Base-by-base conservation (phyloP, 2,888 invertebrate species). In the Rhamphomyia laevipes region DNA sequence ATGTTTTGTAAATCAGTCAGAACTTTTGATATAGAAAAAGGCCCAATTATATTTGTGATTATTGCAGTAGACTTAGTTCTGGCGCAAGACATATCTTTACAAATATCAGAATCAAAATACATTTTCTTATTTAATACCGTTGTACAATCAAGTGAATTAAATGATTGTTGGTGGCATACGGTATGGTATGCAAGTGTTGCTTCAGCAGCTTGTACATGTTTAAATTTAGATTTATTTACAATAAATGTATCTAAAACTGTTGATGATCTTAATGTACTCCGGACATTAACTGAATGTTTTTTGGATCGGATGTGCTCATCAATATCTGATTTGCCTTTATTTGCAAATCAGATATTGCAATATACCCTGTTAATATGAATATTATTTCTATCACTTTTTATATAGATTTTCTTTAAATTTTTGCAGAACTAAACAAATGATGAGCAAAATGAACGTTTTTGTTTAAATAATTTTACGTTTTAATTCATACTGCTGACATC, bases 11-110 rank as follows among this genome's bases (percentile, higher is more conserved):
- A 21, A 47, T 47, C 27, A 31, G 21, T 21, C 17, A 46, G 31
- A 35, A 46, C 46, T 18, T 46, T 17, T 41, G 46, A 46, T 42
- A 47, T n/a, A 42, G 43, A 47, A 47, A 47, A 47, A 12, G 35
- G 43, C n/a, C 35, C 47, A 43, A 43, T 47, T 17, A 46, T 37
- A 35, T 43, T 47, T 12, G 35, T 47, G 31, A 47, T 41, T 10
- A 46, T 47, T 16, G 47, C 43, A 23, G 47, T 43, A 21, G 47
- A 33, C 30, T 47, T 47, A 21, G 41, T 47, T 23, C 47, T 27
- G 41, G 46, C 33, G 21, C 46, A 46, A 27, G 33, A 42, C 31
- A 46, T 13, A 16, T 46, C 41, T 42, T 46, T 46, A 15, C 41
- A 46, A 17, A 46, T 46, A 12, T 46, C 42, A 12, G 46, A 46